A percentile compares a stretch with the other conserved stretches of the same genome.
phyloP scores from a whole-genome alignment of 2,797 vertebrate species.

The Paedocypris micromegethes region DNA sequence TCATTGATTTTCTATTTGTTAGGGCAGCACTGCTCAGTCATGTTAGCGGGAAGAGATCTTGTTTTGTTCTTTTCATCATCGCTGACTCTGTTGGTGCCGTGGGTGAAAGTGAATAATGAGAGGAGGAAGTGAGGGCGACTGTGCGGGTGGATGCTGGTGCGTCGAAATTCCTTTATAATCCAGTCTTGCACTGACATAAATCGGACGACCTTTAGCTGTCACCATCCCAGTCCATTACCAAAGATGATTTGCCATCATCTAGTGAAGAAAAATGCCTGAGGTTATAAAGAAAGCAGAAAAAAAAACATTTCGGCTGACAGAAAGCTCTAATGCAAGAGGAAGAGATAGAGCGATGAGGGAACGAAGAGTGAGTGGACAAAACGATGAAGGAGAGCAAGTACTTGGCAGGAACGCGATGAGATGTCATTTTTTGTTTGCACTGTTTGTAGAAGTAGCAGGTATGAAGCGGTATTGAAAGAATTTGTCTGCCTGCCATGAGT shows the following conservation, averaged over 20 bases:
- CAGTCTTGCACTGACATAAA: slow-evolving; percentile 25
- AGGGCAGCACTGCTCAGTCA: too few relatives aligned
- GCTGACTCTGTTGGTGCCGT: too few relatives aligned
- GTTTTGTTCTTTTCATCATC: too few relatives aligned
- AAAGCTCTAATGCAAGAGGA: slow-evolving; percentile 26
- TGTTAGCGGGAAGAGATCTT: too few relatives aligned
- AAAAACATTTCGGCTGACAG: slow-evolving; percentile 22
- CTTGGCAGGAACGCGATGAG: slow-evolving; percentile 33
- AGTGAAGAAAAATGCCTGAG: slow-evolving; percentile 14
- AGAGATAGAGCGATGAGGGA: slow-evolving; percentile 27
- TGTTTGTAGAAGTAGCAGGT: slow-evolving; percentile 8
- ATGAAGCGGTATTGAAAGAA: slow-evolving; percentile 39
- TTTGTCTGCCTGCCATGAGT: slow-evolving; percentile 35
- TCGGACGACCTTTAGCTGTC: slow-evolving; percentile 42
- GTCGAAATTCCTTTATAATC: slow-evolving; percentile 33
- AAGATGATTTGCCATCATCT: slow-evolving; percentile 43
- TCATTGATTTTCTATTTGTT: too few relatives aligned
- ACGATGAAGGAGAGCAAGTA: slow-evolving; percentile 18
- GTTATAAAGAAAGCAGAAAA: slow-evolving; percentile 1
- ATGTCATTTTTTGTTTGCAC: slow-evolving; percentile 13
- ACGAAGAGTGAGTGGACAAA: slow-evolving; percentile 23
- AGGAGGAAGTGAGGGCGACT: slow-evolving; percentile 12
- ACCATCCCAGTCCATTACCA: slow-evolving; percentile 41
- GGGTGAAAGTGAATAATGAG: slow-evolving; percentile 6
- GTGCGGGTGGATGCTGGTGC: background rate